Evolutionary conservation across 2,113 vertebrate species (phyloP), one percentile per base, ranked within the genome.

Genomic region (Prochilodus magdalenae): DNA sequence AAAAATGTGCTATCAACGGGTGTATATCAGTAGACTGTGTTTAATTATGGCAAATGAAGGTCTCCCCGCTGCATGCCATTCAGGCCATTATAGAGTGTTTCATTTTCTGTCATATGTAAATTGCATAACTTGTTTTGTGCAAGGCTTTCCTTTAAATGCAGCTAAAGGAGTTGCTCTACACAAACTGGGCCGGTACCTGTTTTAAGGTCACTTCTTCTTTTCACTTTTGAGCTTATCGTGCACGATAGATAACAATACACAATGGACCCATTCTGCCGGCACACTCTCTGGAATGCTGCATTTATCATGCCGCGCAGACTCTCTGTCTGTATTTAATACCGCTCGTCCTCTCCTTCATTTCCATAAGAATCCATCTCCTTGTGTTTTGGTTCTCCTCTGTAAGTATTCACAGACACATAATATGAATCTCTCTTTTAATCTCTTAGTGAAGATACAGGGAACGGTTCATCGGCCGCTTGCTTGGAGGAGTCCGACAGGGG

Each of bases 361-460:
- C 13, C 49, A 2, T 8, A 14, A 18, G 11, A n/a, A 36, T 6
- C 6, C 3, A 6, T 4, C 40, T 44, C 40, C 1, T 60, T 49
- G n/a, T 26, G 6, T 51, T 29, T 26, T 86, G 73, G 76, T 88
- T 86, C 3, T 75, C 15, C n/a, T 73, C 4, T 79, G n/a, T 75
- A 26, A 26, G 13, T 53, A 65, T 73, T 55, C 44, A 57, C 44
- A n/a, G n/a, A n/a, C n/a, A 16, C 7, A 60, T 51, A 26, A 55
- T 47, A 51, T 84, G 0, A 57, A 66, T 24, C 81, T 85, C 85
- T 88, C 83, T 83, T n/a, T 71, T 69, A 67, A 0, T 5, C 75
- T 22, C 0, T 86, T 99, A 98, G 98, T 53, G 97, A 99, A 90
- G n/a, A 99, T 99, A 83, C 96, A 96, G 90, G 98, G 97, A 26